Evolutionary conservation across 2,797 vertebrate genomes (phyloP).

Genomic region (Myotis daubentonii): DNA sequence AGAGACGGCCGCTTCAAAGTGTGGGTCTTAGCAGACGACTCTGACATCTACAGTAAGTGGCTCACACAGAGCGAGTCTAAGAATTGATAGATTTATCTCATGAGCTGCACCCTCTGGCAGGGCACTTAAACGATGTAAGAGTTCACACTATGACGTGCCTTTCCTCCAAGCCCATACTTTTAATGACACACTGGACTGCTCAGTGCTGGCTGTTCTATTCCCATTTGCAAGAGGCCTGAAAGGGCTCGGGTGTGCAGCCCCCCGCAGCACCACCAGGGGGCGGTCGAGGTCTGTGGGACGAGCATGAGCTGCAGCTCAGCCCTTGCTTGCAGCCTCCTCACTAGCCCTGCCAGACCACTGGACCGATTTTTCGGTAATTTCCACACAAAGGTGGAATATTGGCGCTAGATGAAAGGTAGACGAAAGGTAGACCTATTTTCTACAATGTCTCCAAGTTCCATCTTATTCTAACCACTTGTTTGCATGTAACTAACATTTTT

Average conservation of each 20-base stretch:
- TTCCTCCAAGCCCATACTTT: neutral
- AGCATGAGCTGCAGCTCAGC: neutral
- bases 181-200: neutral
- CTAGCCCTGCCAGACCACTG: neutral
- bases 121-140: neutral
- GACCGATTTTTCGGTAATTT: too few species aligned
- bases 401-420: too few species aligned
- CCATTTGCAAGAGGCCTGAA: neutral
- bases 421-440: too few species aligned
- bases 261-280: constrained; percentile 53
- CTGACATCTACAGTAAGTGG: constrained; percentile 89
- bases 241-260: neutral
- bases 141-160: neutral
- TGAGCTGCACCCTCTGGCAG: neutral
- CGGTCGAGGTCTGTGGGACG: neutral
- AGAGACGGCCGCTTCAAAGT: constrained; percentile 94
- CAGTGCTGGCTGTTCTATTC: neutral
- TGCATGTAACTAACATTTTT: too few species aligned
- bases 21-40: constrained; percentile 89
- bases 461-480: too few species aligned
- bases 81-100: neutral
- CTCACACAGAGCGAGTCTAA: neutral
- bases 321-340: neutral
- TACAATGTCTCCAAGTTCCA: too few species aligned
- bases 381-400: too few species aligned